phyloP scores from a whole-genome alignment of 2,888 invertebrate species.

The Dugesia japonica region DNA sequence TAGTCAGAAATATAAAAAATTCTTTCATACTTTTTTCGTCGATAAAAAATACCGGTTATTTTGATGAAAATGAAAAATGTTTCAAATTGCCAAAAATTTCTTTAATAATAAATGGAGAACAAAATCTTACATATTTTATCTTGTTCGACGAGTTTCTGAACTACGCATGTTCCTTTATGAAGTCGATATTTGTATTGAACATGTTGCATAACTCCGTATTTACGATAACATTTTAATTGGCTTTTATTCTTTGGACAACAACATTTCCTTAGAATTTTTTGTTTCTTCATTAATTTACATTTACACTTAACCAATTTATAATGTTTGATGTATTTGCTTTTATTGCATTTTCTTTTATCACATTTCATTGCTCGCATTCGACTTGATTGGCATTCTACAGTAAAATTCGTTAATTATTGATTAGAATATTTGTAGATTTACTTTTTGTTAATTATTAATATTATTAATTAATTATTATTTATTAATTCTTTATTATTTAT shows the following conservation, averaged over 20 bases:
- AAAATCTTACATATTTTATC: slow-evolving; percentile 29
- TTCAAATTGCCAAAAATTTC: too few relatives aligned
- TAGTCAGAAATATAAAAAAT: too few relatives aligned
- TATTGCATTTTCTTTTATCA: slow-evolving; percentile 11
- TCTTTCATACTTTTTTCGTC: too few relatives aligned
- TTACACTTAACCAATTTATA: slow-evolving; percentile 1
- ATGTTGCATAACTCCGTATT: slow-evolving; percentile 26
- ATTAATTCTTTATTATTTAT: too few relatives aligned
- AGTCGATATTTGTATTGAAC: slow-evolving; percentile 23
- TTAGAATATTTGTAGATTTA: too few relatives aligned
- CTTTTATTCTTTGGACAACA: slow-evolving; percentile 32
- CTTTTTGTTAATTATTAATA: too few relatives aligned
- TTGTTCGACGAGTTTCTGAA: slow-evolving; percentile 25
- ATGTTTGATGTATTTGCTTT: background rate
- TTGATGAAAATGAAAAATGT: too few relatives aligned
- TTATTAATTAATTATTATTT: too few relatives aligned
- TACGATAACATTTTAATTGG: slow-evolving; percentile 13
- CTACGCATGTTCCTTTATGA: slow-evolving; percentile 14
- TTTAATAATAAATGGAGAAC: too few relatives aligned
- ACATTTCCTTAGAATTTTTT: background rate
- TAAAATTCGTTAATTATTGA: background rate
- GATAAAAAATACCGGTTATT: too few relatives aligned
- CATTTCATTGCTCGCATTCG: background rate
- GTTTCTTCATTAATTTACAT: slow-evolving; percentile 17
- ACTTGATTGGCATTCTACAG: slow-evolving; percentile 20